Conservation (phyloP, 1,140 invertebrate genomes). For the Heliconius congener region DNA sequence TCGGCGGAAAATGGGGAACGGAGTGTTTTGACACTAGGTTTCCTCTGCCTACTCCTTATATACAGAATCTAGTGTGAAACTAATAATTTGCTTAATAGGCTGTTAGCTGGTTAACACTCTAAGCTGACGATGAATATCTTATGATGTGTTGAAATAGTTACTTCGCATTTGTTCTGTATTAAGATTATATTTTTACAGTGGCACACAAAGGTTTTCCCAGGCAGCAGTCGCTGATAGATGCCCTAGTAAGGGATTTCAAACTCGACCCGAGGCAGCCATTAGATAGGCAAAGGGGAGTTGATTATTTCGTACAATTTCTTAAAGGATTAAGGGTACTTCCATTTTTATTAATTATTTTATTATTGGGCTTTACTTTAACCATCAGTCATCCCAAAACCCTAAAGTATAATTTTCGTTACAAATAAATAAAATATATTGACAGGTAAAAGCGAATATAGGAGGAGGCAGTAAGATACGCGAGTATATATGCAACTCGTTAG, state of each 20-base stretch:
- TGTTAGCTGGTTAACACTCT: too few relatives aligned
- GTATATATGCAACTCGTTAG: conserved; percentile 57
- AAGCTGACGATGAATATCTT: too few relatives aligned
- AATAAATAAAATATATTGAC: too few relatives aligned
- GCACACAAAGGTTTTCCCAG: conserved; percentile 86
- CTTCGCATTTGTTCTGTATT: background rate
- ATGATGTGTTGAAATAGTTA: background rate
- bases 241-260: conserved; percentile 54
- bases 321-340: conserved; percentile 56
- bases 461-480: conserved; percentile 52
- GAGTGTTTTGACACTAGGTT: too few relatives aligned
- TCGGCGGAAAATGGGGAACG: too few relatives aligned
- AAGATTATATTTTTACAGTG: conserved; percentile 67
- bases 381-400: too few relatives aligned
- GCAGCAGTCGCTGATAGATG: conserved; percentile 73
- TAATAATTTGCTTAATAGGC: too few relatives aligned
- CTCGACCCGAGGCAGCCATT: conserved; percentile 46
- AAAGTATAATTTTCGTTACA: background rate
- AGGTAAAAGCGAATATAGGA: conserved; percentile 58
- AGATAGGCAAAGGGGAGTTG: conserved; percentile 46
- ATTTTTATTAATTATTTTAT: background rate
- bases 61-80: too few relatives aligned
- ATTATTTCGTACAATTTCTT: conserved; percentile 50
- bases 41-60: too few relatives aligned
- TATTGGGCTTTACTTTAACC: background rate